Base-by-base conservation (phyloP, 2,797 vertebrate species). In the Xenentodon cancila region DNA sequence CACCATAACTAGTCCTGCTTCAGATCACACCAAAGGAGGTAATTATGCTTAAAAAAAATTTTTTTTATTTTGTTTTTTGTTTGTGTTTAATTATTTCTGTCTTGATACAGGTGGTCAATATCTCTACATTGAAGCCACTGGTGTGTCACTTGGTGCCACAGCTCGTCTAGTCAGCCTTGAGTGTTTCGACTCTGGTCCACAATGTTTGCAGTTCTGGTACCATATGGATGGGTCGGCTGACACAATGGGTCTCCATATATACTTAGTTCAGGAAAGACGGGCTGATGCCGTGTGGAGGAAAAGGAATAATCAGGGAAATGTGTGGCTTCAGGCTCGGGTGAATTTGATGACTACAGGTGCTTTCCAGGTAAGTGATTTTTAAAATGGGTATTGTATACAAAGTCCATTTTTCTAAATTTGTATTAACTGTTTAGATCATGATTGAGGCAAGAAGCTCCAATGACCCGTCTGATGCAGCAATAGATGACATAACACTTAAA, bases 181-280 rank as follows among this genome's bases (percentile, higher is more conserved):
- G 52, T 93, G 92, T 53, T 66, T 79, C 17, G 54, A 80, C 37
- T 20, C 71, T 32, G 90, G 91, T 42, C 84, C 84, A 49, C 89
- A 91, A 68, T 94, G 93, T 80, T 84, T 94, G 55, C 86, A 90
- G 75, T 94, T 94, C 84, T 93, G 93, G 93, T 93, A 93, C 62
- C 90, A 92, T 66, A 93, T 94, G 85, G 85, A 91, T 0, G 91
- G 93, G 13, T 88, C 90, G 32, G 92, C 92, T 0, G 77, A 90
- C 0, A 88, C 89, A 22, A 93, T 94, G 92, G 92, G 90, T 49
- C 89, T 94, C 22, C 63, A 85, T 16, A 67, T 93, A 18, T 92
- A 93, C 71, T 43, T 91, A 59, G 9, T 91, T 25, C 78, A 92
- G 17, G 52, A 74, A 3, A 77, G 51, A 56, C 4, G 1, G 0